phyloP scores from a whole-genome alignment of 2,797 vertebrate species.

The Coendou prehensilis region DNA sequence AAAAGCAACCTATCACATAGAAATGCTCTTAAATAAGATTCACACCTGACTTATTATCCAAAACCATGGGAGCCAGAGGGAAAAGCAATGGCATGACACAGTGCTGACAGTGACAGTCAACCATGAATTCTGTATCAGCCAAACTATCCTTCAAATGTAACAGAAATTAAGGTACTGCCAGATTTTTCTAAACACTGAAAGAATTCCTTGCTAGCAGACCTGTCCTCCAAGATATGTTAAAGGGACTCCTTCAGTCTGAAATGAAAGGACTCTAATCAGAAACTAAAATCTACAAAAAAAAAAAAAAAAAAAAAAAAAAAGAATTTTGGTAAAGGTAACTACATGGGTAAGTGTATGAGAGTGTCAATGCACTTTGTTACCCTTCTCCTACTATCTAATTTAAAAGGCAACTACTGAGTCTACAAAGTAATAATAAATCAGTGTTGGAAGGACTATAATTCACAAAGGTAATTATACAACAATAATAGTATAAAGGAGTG shows the following conservation, averaged over 20 bases:
- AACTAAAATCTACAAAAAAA: background rate
- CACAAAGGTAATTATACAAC: background rate
- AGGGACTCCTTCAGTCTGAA: background rate
- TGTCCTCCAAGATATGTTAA: background rate
- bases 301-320: background rate
- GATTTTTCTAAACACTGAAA: background rate
- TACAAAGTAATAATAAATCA: background rate
- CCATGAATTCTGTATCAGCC: background rate
- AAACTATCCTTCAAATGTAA: background rate
- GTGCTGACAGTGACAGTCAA: background rate
- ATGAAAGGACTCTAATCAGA: background rate
- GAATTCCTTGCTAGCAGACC: background rate
- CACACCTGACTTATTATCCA: background rate
- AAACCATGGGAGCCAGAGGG: background rate
- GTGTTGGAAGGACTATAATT: background rate
- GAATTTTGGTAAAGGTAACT: background rate
- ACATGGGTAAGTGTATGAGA: background rate
- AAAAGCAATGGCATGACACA: fast-evolving
- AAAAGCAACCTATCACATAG: background rate
- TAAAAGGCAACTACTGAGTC: background rate
- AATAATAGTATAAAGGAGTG: background rate
- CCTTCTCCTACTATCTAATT: background rate
- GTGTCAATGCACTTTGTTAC: background rate
- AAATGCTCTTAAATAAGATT: background rate
- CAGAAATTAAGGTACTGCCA: background rate